These are phyloP conservation scores for Pseudolaguvia tuberculata DNA, from an alignment of 2,113 vertebrate genomes.

Conservation along the genomic window DNA sequence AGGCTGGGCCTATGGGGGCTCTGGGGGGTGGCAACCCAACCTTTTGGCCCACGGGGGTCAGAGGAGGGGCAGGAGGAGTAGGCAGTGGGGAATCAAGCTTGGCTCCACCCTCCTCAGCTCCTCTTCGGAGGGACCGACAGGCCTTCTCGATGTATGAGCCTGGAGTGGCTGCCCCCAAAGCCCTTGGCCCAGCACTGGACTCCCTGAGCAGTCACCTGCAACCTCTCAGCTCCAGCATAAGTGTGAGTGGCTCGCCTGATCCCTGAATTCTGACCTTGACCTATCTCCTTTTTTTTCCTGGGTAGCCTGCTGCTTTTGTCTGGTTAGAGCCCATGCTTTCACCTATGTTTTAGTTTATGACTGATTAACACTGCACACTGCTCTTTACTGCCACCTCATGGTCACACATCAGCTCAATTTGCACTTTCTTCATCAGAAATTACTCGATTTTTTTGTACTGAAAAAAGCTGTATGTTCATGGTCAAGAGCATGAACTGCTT, in stretches of 20 bases:
- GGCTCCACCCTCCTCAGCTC: slow-evolving; percentile 50
- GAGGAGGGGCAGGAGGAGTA: slow-evolving; percentile 46
- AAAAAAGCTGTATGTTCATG: not conserved
- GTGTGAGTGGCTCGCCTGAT: slow-evolving; percentile 60
- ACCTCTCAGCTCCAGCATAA: slow-evolving; percentile 84
- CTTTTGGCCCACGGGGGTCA: slow-evolving; percentile 60
- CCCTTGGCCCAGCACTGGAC: slow-evolving; percentile 81
- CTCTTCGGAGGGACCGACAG: slow-evolving; percentile 83
- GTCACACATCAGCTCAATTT: slow-evolving; percentile 21
- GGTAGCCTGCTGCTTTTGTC: slow-evolving; percentile 46
- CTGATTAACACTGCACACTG: slow-evolving; percentile 26
- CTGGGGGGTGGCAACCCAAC: slow-evolving; percentile 56
- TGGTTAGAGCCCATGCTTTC: slow-evolving; percentile 12
- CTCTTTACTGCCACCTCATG: slow-evolving; percentile 41
- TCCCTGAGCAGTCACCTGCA: slow-evolving; percentile 83
- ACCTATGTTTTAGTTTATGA: slow-evolving; percentile 16
- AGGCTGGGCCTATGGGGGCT: slow-evolving; percentile 65
- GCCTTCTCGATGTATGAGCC: slow-evolving; percentile 97
- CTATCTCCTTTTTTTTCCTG: slow-evolving; percentile 38
- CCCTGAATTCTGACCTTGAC: slow-evolving; percentile 16
- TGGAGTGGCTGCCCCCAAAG: slow-evolving; percentile 76
- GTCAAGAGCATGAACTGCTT: slow-evolving; percentile 32
- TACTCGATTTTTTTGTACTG: not conserved
- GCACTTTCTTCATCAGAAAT: slow-evolving; percentile 8
- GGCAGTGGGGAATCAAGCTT: slow-evolving; percentile 54